These are phyloP conservation scores for Helobdella robusta DNA, from an alignment of 2,888 invertebrate genomes.

Conservation along the genomic window DNA sequence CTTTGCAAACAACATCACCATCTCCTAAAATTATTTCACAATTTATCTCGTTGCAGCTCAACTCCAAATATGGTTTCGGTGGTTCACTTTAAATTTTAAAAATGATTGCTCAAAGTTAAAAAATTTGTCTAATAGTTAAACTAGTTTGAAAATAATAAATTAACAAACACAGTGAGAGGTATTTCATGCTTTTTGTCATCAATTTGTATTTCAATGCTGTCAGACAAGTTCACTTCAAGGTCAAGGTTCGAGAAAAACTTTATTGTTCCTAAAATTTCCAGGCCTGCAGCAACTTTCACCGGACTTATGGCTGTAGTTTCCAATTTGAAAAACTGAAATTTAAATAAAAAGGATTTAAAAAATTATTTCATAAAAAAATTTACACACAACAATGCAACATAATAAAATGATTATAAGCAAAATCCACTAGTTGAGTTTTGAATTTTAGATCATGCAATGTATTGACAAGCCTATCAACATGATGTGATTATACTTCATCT, in stretches of 20 bases:
- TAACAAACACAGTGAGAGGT: neutral
- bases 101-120: neutral
- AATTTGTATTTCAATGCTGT: neutral
- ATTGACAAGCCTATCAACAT: too few species aligned
- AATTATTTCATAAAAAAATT: neutral
- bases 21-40: neutral
- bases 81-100: neutral
- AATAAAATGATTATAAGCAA: too few species aligned
- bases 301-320: slow-evolving; percentile 6
- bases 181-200: slow-evolving; percentile 9
- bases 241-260: neutral
- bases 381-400: too few species aligned
- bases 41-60: neutral
- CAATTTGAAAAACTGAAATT: slow-evolving; percentile 11
- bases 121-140: neutral
- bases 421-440: too few species aligned
- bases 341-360: neutral
- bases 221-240: slow-evolving; percentile 1
- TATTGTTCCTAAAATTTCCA: neutral
- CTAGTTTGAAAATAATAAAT: neutral
- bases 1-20: neutral
- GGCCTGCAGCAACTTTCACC: neutral
- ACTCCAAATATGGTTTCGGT: slow-evolving; percentile 4
- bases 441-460: too few species aligned
- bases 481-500: too few species aligned